Conservation (phyloP, 1,140 invertebrate species). For the Saccostrea echinata region DNA sequence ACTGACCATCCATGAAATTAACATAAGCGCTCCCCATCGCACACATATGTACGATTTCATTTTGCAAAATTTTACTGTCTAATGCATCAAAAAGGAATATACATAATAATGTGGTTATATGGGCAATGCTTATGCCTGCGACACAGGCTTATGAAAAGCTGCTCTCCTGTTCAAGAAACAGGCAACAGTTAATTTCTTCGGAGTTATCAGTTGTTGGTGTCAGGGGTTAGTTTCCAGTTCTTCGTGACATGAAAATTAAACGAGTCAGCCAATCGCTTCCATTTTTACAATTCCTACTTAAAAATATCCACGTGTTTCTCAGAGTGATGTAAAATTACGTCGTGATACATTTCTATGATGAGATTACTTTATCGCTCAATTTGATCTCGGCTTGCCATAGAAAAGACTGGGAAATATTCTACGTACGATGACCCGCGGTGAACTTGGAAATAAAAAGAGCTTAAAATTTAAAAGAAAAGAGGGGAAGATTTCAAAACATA, state of each 20-base stretch:
- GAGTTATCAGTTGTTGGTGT: not conserved
- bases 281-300: not conserved
- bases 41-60: conserved; percentile 15
- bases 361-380: not conserved
- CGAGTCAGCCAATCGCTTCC: conserved; percentile 10
- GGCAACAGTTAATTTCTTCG: not conserved
- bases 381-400: not conserved
- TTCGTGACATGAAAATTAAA: not conserved
- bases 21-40: not conserved
- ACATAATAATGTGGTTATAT: not conserved
- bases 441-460: not conserved
- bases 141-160: conserved; percentile 8
- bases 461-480: not conserved
- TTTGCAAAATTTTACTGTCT: not conserved
- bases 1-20: conserved; percentile 25
- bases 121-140: not conserved
- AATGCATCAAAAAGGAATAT: not conserved
- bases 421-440: conserved; percentile 12
- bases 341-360: not conserved
- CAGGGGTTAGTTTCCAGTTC: not conserved
- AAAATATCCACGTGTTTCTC: not conserved
- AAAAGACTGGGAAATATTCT: conserved; percentile 23
- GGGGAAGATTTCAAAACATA: not conserved
- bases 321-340: conserved; percentile 18
- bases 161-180: conserved; percentile 7